Base-by-base conservation (phyloP, 1,140 invertebrate genomes). In the Leucophenga varia region DNA sequence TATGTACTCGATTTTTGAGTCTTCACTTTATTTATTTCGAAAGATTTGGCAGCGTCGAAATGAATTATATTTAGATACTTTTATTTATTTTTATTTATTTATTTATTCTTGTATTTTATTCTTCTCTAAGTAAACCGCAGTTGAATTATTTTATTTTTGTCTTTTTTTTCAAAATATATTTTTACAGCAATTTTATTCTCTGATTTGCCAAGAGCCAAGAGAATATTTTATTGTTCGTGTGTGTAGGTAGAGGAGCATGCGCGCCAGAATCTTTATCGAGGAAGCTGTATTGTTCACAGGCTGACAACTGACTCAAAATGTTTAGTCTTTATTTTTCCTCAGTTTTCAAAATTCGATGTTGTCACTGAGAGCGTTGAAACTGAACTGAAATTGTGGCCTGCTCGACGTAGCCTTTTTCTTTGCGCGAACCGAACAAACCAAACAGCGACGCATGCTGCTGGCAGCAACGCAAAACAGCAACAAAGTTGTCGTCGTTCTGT, bases 331-430 rank as follows among this genome's bases (percentile, higher is more conserved):
- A n/a, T n/a, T n/a, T n/a, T n/a, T n/a, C n/a, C n/a, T n/a, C n/a
- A n/a, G n/a, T n/a, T n/a, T n/a, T n/a, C n/a, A n/a, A n/a, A n/a
- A n/a, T n/a, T 38, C 46, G 16, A 31, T 43, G 53, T 48, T 50
- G 42, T 47, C 61, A 61, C 52, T 61, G 59, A 52, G 47, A 67
- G 55, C 61, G 64, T 65, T 65, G 55, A 44, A 59, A 65, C 59
- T 65, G 43, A 68, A 65, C 64, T 65, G 50, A 65, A 65, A 65
- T 50, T 67, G 22, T 51, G 43, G 63, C 47, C 50, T 54, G 61
- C 16, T 47, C 57, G 46, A 39, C 56, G 38, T 45, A 40, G 53
- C 50, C 63, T 65, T 65, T 67, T 65, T 65, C 61, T 65, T 61
- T 64, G 48, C 61, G 52, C 30, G 28, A n/a, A n/a, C n/a, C n/a